These are phyloP conservation scores for Apamea monoglypha DNA, from an alignment of 2,888 invertebrate genomes.

Conservation along the genomic window DNA sequence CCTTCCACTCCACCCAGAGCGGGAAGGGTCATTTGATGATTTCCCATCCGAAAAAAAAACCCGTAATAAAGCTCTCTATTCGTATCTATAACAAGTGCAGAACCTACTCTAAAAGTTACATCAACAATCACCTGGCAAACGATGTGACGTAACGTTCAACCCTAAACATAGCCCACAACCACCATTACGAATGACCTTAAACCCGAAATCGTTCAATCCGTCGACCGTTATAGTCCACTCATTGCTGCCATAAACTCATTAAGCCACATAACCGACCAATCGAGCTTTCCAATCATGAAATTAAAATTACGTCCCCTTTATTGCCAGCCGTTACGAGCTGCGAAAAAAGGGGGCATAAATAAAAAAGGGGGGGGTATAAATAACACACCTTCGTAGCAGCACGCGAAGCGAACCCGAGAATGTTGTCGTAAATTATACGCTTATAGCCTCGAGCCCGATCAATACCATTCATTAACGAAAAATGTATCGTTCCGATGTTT, in stretches of 20 bases:
- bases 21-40: too few relatives aligned
- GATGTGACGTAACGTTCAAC: constrained; percentile 55
- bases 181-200: constrained; percentile 72
- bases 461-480: constrained; percentile 89
- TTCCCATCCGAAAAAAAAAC: too few relatives aligned
- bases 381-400: constrained; percentile 88
- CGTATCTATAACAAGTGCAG: neutral
- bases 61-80: neutral
- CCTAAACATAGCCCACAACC: constrained; percentile 59
- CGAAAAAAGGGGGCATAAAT: constrained; percentile 90
- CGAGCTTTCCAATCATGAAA: constrained; percentile 90
- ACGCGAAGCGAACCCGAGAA: constrained; percentile 84
- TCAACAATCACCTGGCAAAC: constrained; percentile 33
- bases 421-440: constrained; percentile 87
- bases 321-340: constrained; percentile 89
- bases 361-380: constrained; percentile 89
- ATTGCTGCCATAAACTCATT: constrained; percentile 88
- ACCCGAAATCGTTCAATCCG: constrained; percentile 76
- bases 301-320: constrained; percentile 90
- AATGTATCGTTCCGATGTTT: constrained; percentile 82
- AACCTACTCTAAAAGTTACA: constrained; percentile 22
- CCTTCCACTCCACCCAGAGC: too few relatives aligned
- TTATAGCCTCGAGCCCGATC: constrained; percentile 85
- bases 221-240: constrained; percentile 84
- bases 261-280: constrained; percentile 89